These are phyloP conservation scores for Tetranychus truncatus DNA, from an alignment of 2,888 invertebrate genomes.

Conservation along the genomic window DNA sequence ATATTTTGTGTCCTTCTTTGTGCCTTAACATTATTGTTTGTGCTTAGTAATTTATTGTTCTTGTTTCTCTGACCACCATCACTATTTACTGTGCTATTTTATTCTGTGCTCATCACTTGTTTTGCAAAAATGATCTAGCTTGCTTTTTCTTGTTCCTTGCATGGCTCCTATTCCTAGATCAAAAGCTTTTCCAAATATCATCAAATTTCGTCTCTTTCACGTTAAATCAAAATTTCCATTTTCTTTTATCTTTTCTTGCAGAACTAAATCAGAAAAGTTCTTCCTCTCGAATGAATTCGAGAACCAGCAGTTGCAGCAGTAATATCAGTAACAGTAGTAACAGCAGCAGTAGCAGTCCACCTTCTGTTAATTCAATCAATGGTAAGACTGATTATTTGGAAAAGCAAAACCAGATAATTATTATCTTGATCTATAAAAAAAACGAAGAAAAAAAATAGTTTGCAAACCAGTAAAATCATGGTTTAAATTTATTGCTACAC, in stretches of 20 bases:
- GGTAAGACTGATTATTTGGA: constrained; percentile 24
- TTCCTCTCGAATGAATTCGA: constrained; percentile 9
- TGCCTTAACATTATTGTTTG: too few relatives aligned
- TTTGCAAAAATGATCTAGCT: too few relatives aligned
- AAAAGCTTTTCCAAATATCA: not conserved
- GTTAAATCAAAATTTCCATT: not conserved
- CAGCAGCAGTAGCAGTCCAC: constrained; percentile 28
- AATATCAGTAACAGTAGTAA: constrained; percentile 20
- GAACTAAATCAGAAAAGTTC: not conserved
- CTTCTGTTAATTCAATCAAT: constrained; percentile 24
- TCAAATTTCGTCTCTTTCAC: not conserved
- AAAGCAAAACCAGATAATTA: not conserved
- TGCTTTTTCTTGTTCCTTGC: too few relatives aligned
- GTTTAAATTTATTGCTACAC: not conserved
- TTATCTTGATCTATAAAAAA: not conserved
- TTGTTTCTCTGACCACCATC: too few relatives aligned
- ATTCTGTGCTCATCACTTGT: too few relatives aligned
- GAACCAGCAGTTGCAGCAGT: constrained; percentile 16
- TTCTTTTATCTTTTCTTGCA: not conserved
- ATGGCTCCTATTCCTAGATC: too few relatives aligned
- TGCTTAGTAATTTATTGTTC: too few relatives aligned
- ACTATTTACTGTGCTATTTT: too few relatives aligned
- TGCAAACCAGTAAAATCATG: not conserved
- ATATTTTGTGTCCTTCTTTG: too few relatives aligned
- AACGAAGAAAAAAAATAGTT: too few relatives aligned